These are phyloP conservation scores for Taenioides sp. DNA, from an alignment of 2,797 vertebrate species.

Conservation along the genomic window DNA sequence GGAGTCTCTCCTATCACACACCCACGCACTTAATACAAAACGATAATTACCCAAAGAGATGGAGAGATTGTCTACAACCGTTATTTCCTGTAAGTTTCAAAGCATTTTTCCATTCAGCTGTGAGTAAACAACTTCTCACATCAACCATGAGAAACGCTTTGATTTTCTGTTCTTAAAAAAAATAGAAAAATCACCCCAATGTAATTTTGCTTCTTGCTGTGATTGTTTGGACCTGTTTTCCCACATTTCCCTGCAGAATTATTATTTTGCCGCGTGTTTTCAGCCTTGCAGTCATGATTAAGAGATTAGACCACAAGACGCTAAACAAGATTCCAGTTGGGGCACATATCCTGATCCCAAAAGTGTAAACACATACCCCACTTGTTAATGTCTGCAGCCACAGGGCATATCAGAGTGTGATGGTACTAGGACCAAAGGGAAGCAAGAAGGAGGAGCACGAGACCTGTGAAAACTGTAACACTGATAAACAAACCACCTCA, in stretches of 20 bases:
- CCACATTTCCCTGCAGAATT: slow-evolving; percentile 41
- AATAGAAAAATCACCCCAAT: background rate
- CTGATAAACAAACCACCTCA: slow-evolving; percentile 21
- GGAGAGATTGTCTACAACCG: background rate
- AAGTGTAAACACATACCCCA: slow-evolving; percentile 64
- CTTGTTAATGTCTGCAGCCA: slow-evolving; percentile 52
- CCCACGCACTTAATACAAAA: slow-evolving; percentile 8
- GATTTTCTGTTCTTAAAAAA: slow-evolving; percentile 9
- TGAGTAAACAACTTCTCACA: slow-evolving; percentile 9
- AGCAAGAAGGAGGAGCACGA: slow-evolving; percentile 48
- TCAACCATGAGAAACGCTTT: slow-evolving; percentile 12
- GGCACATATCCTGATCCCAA: slow-evolving; percentile 55
- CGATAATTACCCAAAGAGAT: slow-evolving; percentile 7
- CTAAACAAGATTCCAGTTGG: slow-evolving; percentile 66
- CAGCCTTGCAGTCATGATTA: slow-evolving; percentile 50
- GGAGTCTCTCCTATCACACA: background rate
- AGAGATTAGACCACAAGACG: slow-evolving; percentile 57
- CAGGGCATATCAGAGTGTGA: slow-evolving; percentile 39
- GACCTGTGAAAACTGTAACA: slow-evolving; percentile 39
- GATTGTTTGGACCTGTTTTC: slow-evolving; percentile 34
- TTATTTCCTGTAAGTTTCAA: slow-evolving; percentile 4
- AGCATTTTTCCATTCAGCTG: slow-evolving; percentile 3
- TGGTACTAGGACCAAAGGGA: slow-evolving; percentile 44
- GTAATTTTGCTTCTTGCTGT: slow-evolving; percentile 31
- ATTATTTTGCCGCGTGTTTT: slow-evolving; percentile 35